Evolutionary conservation across 1,140 invertebrate species (phyloP).

Genomic region (Pachypeltis micranthus): DNA sequence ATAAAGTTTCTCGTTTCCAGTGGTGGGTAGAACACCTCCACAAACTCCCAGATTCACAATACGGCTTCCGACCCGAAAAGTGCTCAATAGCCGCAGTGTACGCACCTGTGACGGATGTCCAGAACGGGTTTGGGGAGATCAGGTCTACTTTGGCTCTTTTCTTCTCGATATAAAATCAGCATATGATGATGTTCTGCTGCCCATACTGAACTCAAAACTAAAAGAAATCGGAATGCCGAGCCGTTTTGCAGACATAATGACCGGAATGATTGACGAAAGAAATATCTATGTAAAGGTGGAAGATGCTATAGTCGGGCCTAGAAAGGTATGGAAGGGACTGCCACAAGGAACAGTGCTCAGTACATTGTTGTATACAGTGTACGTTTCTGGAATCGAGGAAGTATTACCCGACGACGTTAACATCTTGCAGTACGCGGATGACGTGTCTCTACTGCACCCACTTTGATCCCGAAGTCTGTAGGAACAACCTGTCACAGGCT

Average conservation of each 20-base stretch:
- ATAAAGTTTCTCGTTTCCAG: not conserved
- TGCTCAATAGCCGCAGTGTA: not conserved
- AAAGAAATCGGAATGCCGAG: not conserved
- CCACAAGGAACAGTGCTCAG: constrained; percentile 1
- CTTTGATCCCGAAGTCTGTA: not conserved
- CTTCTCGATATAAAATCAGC: not conserved
- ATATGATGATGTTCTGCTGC: not conserved
- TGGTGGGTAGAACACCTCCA: constrained; percentile 1
- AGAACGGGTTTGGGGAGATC: not conserved
- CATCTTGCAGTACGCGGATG: constrained; percentile 5
- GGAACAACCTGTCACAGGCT: not conserved
- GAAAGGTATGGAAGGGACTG: not conserved
- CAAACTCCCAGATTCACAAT: not conserved
- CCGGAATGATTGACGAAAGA: not conserved
- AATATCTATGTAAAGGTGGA: not conserved
- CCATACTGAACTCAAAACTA: not conserved
- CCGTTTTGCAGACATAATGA: not conserved
- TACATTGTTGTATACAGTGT: not conserved
- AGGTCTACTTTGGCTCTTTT: not conserved
- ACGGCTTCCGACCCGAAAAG: not conserved
- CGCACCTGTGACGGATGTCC: not conserved
- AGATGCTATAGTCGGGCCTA: not conserved
- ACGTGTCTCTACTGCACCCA: not conserved
- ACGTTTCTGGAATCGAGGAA: not conserved
- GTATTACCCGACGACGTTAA: not conserved